phyloP scores from a whole-genome alignment of 37 sponge, comb jelly and placozoan species.

The Hexactinellida sp. region DNA sequence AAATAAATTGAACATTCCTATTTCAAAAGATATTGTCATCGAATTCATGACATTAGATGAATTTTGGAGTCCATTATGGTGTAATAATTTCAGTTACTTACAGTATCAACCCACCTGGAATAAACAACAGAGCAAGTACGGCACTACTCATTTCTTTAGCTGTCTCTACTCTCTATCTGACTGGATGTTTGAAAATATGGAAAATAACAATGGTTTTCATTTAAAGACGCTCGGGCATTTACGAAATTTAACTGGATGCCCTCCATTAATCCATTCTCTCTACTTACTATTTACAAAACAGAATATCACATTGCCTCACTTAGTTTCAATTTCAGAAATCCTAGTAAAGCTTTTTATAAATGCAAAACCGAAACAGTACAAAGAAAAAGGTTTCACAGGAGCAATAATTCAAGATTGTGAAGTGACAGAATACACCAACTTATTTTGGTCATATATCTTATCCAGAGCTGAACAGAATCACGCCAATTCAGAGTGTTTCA shows the following conservation, averaged over 20 bases:
- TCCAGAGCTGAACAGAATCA: neutral
- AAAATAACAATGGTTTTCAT: neutral
- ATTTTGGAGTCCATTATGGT: neutral
- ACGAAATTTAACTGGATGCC: neutral
- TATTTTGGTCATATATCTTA: neutral
- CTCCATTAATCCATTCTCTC: neutral
- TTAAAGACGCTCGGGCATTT: neutral
- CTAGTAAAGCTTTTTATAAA: neutral
- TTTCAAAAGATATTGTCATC: neutral
- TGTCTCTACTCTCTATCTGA: slow-evolving; percentile 7
- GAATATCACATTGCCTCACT: neutral
- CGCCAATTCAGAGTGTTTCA: neutral
- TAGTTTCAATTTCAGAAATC: neutral
- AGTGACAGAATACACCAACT: neutral
- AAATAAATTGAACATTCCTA: neutral
- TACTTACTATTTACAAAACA: neutral
- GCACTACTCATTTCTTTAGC: neutral
- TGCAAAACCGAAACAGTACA: neutral
- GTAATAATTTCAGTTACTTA: neutral
- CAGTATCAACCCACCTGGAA: neutral
- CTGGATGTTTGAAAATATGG: neutral
- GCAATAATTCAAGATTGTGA: neutral
- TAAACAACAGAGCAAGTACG: neutral
- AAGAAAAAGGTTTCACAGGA: neutral
- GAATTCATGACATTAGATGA: neutral